These are phyloP conservation scores for Gadopsis bispinosus DNA, from an alignment of 2,797 vertebrate species.

Conservation along the genomic window DNA sequence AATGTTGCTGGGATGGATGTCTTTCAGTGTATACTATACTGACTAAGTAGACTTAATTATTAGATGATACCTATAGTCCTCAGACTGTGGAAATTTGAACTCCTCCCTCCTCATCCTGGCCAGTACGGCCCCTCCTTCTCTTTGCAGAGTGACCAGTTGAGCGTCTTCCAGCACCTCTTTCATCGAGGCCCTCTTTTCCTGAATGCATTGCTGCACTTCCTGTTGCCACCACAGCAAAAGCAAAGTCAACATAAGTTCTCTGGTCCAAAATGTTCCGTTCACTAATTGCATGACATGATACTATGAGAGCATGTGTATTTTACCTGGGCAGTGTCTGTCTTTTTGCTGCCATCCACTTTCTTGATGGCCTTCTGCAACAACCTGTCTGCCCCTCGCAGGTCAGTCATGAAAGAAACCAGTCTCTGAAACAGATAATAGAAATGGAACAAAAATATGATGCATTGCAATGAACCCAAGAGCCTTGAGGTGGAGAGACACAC, in stretches of 20 bases:
- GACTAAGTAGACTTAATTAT: not conserved
- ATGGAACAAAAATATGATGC: not conserved
- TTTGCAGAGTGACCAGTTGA: conserved; percentile 88
- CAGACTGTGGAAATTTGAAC: conserved; percentile 81
- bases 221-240: conserved; percentile 61
- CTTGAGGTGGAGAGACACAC: not conserved
- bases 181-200: conserved; percentile 90
- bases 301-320: not conserved
- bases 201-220: conserved; percentile 85
- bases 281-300: not conserved
- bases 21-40: not conserved
- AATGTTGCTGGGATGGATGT: not conserved
- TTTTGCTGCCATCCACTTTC: conserved; percentile 81
- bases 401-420: conserved; percentile 86
- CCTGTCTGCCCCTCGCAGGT: conserved; percentile 84
- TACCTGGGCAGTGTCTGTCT: conserved; percentile 85
- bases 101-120: conserved; percentile 88
- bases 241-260: conserved; percentile 39
- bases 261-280: not conserved
- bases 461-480: not conserved
- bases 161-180: conserved; percentile 88
- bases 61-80: conserved; percentile 83
- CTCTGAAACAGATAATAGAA: conserved; percentile 80
- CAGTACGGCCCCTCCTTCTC: conserved; percentile 89
- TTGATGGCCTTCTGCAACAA: conserved; percentile 89